Percentiles rank a stretch among this genome's conserved stretches.
These are phyloP conservation scores for Spongilla lacustris DNA, from an alignment of 37 sponge, comb jelly and placozoan species.

Conservation along the genomic window DNA sequence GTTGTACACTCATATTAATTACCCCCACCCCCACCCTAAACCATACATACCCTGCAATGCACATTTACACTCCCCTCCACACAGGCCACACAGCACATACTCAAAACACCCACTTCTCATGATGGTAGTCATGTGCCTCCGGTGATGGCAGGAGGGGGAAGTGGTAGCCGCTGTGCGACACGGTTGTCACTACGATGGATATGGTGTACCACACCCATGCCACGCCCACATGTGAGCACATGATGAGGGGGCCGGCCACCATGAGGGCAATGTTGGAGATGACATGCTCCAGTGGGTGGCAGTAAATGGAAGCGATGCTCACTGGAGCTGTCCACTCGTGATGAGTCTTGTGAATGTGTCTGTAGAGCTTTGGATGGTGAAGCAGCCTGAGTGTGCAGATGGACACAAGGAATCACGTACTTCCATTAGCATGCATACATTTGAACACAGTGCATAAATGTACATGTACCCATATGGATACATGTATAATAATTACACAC, in stretches of 20 bases:
- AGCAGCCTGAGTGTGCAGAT: constrained; percentile 51
- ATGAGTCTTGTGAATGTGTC: constrained; percentile 92
- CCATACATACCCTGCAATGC: not conserved
- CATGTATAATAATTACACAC: no score
- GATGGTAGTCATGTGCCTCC: constrained; percentile 96
- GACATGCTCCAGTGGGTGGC: constrained; percentile 85
- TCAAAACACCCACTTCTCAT: constrained; percentile 56
- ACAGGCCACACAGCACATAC: not conserved
- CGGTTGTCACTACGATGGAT: constrained; percentile 60
- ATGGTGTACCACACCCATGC: constrained; percentile 81
- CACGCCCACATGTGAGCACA: constrained; percentile 75
- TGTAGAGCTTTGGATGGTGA: constrained; percentile 83
- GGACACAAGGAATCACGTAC: no score
- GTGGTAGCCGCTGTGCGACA: constrained; percentile 91
- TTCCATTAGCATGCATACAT: no score
- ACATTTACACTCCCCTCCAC: no score
- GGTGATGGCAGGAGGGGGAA: constrained; percentile 87
- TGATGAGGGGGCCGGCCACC: constrained; percentile 64
- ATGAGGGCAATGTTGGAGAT: constrained; percentile 67
- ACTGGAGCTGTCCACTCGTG: constrained; percentile 94
- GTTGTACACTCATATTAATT: no score
- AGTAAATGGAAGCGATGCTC: constrained; percentile 73
- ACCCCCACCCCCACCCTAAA: no score
- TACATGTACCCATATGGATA: no score
- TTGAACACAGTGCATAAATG: no score